Conservation (phyloP, 1,140 invertebrate genomes). For the Drosophila saltans region DNA sequence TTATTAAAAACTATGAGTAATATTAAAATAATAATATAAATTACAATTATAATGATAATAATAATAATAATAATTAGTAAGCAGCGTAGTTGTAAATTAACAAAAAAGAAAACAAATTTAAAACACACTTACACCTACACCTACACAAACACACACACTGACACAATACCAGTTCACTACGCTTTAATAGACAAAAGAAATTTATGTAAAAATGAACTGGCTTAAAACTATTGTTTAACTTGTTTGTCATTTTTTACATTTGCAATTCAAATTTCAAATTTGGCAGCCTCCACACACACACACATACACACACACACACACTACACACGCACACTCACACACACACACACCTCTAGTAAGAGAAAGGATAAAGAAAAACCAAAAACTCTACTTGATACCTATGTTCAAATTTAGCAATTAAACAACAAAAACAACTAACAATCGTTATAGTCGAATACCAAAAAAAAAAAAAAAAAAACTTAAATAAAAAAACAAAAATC, state of each 20-base stretch:
- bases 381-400: slow-evolving; percentile 76
- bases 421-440: slow-evolving; percentile 60
- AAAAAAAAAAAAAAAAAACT: background rate
- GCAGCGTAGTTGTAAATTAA: slow-evolving; percentile 77
- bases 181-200: slow-evolving; percentile 55
- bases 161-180: slow-evolving; percentile 58
- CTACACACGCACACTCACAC: slow-evolving; percentile 39
- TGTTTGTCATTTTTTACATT: slow-evolving; percentile 62
- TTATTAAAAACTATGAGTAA: slow-evolving; percentile 70
- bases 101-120: slow-evolving; percentile 64
- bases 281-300: slow-evolving; percentile 45
- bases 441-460: slow-evolving; percentile 62
- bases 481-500: slow-evolving; percentile 37
- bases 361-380: slow-evolving; percentile 30
- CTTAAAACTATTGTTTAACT: slow-evolving; percentile 34
- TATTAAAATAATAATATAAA: slow-evolving; percentile 51
- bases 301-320: slow-evolving; percentile 43
- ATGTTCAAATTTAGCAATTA: slow-evolving; percentile 80
- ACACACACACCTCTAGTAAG: slow-evolving; percentile 39
- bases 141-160: slow-evolving; percentile 26
- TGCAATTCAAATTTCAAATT: slow-evolving; percentile 8
- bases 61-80: slow-evolving; percentile 71
- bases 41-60: slow-evolving; percentile 62
- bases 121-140: slow-evolving; percentile 37
- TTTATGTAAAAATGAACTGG: slow-evolving; percentile 38